Base-by-base conservation (phyloP, 2,797 vertebrate species). In the Malacoraja senta region DNA sequence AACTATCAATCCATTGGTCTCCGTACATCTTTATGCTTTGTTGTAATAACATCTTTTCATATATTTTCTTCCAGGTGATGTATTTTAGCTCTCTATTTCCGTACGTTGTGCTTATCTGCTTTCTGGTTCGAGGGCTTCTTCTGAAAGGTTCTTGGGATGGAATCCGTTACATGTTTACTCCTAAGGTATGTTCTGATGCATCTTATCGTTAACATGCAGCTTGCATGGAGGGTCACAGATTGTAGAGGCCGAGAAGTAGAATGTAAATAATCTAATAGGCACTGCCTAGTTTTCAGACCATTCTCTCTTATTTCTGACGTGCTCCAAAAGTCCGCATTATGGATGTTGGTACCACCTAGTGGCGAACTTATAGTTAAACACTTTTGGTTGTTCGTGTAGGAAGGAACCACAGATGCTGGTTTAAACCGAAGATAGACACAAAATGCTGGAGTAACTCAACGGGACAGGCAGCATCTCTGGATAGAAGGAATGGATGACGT, bases 21-120 rank as follows among this genome's bases (percentile, higher is more conserved):
- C 29, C 21, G n/a, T 4, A 76, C 24, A 9, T 72, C 32, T 58
- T 74, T 76, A 29, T 24, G 26, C 9, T 53, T 53, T 92, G 90
- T 1, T 76, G 65, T 74, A 92, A 74, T 76, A 76, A 92, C 44
- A 29, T 74, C 71, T 53, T 24, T 76, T 8, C 1, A 68, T 91
- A 8, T 26, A 53, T 94, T 95, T 90, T 94, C 94, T 95, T 95
- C 35, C 96, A 99, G 99, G 97, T 99, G 94, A 99, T 99, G 98
- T 99, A 99, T 96, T 99, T 99, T 96, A 99, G 98, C 95, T 99
- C 99, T 93, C 96, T 99, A 94, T 99, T 99, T 94, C 99, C 99
- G 0, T 99, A 99, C 74, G 96, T 98, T 93, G 98, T 99, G 93
- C 96, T 99, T 95, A 95, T 98, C 71, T 99, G 98, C 96, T 99